Percentiles rank a stretch among this genome's conserved stretches.
Conservation (phyloP, 2,888 invertebrate genomes). For the Folsomia manolachei region DNA sequence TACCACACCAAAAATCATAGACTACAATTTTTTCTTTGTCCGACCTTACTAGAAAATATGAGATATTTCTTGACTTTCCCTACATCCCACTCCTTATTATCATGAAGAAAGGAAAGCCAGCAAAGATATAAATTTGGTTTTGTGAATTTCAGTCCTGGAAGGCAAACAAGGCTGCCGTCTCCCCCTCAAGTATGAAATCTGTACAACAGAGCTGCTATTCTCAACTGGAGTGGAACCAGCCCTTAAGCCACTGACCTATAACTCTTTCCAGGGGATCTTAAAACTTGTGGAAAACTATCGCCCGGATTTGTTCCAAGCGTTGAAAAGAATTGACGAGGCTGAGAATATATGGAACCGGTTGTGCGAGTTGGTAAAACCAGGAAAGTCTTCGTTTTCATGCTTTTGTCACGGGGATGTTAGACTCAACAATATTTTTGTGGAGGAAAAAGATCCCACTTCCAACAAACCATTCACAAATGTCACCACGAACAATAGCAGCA, state of each 20-base stretch:
- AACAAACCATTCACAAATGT: background rate
- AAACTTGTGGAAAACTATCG: constrained; percentile 38
- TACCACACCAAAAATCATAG: background rate
- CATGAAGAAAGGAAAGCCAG: no score
- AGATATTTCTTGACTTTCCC: background rate
- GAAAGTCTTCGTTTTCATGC: constrained; percentile 39
- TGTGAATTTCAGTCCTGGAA: constrained; percentile 40
- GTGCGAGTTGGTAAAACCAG: constrained; percentile 34
- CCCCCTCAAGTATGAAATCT: constrained; percentile 41
- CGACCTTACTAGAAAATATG: background rate
- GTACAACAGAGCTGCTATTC: constrained; percentile 39
- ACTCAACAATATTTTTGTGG: constrained; percentile 43
- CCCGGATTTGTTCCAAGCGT: constrained; percentile 35
- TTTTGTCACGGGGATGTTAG: constrained; percentile 47
- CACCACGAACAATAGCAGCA: background rate
- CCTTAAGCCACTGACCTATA: constrained; percentile 26
- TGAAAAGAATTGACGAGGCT: constrained; percentile 39
- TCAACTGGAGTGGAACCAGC: constrained; percentile 26
- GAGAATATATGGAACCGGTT: constrained; percentile 39
- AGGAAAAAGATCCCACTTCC: background rate
- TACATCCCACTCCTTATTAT: background rate
- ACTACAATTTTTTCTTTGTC: no score
- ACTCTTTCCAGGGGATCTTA: constrained; percentile 39
- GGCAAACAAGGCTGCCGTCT: constrained; percentile 32
- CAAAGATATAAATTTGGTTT: background rate